Evolutionary conservation across 2,113 vertebrate genomes (phyloP).

Genomic region (Abramis brama): DNA sequence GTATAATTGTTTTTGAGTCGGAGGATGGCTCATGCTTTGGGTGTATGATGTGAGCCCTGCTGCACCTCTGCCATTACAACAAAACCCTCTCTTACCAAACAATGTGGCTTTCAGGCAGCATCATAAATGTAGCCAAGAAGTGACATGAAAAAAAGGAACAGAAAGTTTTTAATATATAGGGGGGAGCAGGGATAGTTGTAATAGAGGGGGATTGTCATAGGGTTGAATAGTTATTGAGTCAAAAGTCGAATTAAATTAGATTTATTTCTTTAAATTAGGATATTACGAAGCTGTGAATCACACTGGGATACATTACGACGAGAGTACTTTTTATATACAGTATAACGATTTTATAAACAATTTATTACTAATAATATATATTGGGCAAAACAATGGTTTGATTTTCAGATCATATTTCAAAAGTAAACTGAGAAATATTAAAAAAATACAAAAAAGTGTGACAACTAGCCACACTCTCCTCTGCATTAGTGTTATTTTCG

Average conservation of each 20-base stretch:
- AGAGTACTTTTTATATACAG: background rate
- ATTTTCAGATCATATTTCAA: too few relatives aligned
- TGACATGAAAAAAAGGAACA: background rate
- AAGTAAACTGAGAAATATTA: background rate
- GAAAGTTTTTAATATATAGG: background rate
- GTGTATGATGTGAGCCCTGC: conserved; percentile 61
- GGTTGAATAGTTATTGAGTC: background rate
- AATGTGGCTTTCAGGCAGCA: background rate
- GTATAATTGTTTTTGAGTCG: conserved; percentile 41
- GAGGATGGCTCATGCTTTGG: conserved; percentile 16
- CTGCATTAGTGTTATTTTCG: too few relatives aligned
- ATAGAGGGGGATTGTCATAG: background rate
- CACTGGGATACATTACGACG: background rate
- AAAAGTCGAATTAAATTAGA: background rate
- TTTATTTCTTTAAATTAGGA: background rate
- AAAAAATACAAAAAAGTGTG: background rate
- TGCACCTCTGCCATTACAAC: conserved; percentile 64
- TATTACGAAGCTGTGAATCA: background rate
- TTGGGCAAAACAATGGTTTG: background rate
- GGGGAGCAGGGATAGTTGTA: background rate
- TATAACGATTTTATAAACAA: background rate
- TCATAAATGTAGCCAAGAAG: background rate
- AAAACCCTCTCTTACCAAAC: background rate
- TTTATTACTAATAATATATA: background rate
- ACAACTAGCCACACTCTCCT: background rate